These are phyloP conservation scores for Drosophila infuscata DNA, from an alignment of 2,888 invertebrate genomes.

Conservation along the genomic window DNA sequence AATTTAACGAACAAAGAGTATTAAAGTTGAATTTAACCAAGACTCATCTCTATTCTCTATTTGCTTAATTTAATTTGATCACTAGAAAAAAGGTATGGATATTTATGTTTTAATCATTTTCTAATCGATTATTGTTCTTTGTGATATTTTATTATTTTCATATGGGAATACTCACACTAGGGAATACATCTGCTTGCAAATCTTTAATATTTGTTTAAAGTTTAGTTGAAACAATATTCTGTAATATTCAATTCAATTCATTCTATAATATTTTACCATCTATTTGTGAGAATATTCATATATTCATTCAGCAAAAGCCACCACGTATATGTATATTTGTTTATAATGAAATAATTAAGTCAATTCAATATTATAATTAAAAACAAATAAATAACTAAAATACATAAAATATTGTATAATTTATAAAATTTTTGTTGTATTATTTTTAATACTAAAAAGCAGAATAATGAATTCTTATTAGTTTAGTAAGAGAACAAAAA, in stretches of 20 bases:
- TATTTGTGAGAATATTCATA: background rate
- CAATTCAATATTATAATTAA: background rate
- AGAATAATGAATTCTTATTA: no score
- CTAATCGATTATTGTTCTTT: background rate
- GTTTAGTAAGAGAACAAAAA: no score
- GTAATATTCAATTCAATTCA: no score
- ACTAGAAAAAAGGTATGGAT: background rate
- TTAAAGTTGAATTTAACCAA: background rate
- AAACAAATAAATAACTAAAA: background rate
- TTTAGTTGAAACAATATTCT: no score
- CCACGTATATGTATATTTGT: background rate
- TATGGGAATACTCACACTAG: no score
- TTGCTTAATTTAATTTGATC: no score
- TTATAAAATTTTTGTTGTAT: no score
- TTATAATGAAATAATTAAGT: background rate
- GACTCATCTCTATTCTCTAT: no score
- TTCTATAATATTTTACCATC: background rate
- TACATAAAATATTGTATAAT: no score
- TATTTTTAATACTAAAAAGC: no score
- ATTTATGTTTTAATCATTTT: background rate
- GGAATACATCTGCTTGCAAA: no score
- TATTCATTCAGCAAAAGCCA: background rate
- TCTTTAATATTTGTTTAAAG: no score
- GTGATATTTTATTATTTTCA: background rate
- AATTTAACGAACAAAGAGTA: constrained; percentile 4